These are phyloP conservation scores for Chironomus tepperi DNA, from an alignment of 1,140 invertebrate species.

Conservation along the genomic window DNA sequence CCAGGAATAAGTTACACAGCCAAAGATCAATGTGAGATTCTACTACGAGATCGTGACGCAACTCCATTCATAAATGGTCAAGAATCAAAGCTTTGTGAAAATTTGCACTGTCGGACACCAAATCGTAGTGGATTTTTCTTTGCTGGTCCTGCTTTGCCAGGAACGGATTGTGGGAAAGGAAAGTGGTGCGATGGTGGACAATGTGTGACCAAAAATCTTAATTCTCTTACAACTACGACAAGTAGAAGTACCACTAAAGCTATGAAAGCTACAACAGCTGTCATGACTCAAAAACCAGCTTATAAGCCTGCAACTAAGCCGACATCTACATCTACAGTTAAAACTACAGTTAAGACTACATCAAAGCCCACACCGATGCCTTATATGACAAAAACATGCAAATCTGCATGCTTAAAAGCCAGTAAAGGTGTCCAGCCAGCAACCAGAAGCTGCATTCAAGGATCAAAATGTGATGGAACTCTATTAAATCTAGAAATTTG, in stretches of 20 bases:
- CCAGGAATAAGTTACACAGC: conserved; percentile 60
- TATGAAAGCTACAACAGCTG: too few species aligned
- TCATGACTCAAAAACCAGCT: too few species aligned
- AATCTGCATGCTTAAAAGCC: conserved; percentile 56
- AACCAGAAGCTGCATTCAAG: conserved; percentile 48
- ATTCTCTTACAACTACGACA: not conserved
- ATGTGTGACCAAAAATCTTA: conserved; percentile 41
- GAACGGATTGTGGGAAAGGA: conserved; percentile 50
- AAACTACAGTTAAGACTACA: conserved; percentile 27
- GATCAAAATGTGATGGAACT: conserved; percentile 51
- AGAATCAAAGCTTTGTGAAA: conserved; percentile 48
- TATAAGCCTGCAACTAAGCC: not conserved
- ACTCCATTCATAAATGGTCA: conserved; percentile 35
- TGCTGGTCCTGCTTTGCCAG: conserved; percentile 68
- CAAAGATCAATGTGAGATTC: conserved; percentile 58
- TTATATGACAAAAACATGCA: conserved; percentile 48
- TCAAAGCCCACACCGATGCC: conserved; percentile 47
- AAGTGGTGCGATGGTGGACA: conserved; percentile 59
- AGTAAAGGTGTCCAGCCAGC: conserved; percentile 47
- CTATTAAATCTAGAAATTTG: conserved; percentile 54
- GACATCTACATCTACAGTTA: too few species aligned
- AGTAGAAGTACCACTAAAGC: too few species aligned
- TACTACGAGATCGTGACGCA: conserved; percentile 31
- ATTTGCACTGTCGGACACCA: conserved; percentile 60
- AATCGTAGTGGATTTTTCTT: conserved; percentile 61